These are phyloP conservation scores for Fopius arisanus DNA, from an alignment of 1,140 invertebrate genomes.

Conservation along the genomic window DNA sequence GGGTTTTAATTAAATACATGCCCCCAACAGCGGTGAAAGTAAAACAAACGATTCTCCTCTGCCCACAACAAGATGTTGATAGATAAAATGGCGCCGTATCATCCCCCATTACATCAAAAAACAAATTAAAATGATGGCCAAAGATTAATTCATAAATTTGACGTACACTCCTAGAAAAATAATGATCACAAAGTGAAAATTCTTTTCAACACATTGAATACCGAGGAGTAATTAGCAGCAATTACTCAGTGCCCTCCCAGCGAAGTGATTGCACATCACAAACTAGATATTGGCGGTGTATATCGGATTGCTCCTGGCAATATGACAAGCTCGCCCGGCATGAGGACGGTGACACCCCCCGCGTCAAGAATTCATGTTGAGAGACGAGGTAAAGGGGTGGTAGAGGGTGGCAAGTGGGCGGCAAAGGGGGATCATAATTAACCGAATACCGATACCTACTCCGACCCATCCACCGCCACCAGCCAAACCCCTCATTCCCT, in stretches of 20 bases:
- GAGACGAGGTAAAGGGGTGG: conserved; percentile 32
- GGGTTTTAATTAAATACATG: conserved; percentile 65
- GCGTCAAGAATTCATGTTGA: conserved; percentile 64
- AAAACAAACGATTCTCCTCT: not conserved
- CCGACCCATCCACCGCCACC: conserved; percentile 42
- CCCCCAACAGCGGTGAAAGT: conserved; percentile 36
- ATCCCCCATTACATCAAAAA: too few species aligned
- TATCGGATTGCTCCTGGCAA: conserved; percentile 59
- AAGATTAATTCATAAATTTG: too few species aligned
- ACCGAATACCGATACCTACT: conserved; percentile 64
- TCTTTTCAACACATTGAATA: conserved; percentile 33
- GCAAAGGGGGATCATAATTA: conserved; percentile 62
- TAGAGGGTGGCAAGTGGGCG: conserved; percentile 26
- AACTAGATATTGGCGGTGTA: conserved; percentile 37
- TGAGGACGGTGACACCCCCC: conserved; percentile 58
- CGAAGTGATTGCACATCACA: conserved; percentile 39
- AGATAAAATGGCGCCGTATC: too few species aligned
- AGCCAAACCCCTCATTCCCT: conserved; percentile 3
- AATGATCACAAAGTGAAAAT: not conserved
- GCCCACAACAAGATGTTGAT: too few species aligned
- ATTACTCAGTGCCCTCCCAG: conserved; percentile 32
- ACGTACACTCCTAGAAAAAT: too few species aligned
- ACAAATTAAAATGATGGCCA: too few species aligned
- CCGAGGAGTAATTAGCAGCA: conserved; percentile 35
- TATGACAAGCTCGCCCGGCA: conserved; percentile 63